Conservation (phyloP, 2,888 invertebrate species). For the Malthinus flaveolus region DNA sequence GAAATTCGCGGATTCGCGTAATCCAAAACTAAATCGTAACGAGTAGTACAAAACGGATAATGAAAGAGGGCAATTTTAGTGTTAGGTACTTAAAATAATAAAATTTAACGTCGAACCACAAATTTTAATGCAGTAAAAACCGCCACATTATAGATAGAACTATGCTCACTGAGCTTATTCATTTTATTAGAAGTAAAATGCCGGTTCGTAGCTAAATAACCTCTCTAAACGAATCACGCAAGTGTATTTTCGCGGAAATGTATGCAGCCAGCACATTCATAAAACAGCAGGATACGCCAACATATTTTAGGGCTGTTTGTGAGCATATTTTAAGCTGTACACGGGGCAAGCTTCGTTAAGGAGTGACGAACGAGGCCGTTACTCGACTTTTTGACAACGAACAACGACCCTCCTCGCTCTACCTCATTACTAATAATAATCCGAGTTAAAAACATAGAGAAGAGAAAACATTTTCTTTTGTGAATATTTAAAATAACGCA, state of each 20-base stretch:
- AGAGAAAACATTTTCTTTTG: too few species aligned
- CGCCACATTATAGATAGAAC: neutral
- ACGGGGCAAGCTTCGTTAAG: constrained; percentile 21
- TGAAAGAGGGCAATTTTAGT: too few species aligned
- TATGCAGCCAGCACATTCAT: constrained; percentile 18
- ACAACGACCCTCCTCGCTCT: constrained; percentile 5
- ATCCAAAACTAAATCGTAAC: too few species aligned
- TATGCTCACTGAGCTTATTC: neutral
- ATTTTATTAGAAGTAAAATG: constrained; percentile 4
- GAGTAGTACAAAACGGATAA: too few species aligned
- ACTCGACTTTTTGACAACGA: constrained; percentile 24
- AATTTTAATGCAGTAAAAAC: too few species aligned
- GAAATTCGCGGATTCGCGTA: too few species aligned
- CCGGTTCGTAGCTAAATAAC: constrained; percentile 6
- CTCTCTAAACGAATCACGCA: constrained; percentile 16
- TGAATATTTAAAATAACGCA: too few species aligned
- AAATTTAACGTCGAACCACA: too few species aligned
- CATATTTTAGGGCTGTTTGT: constrained; percentile 25
- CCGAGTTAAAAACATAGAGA: too few species aligned
- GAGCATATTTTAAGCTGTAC: constrained; percentile 12
- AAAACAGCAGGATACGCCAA: constrained; percentile 15
- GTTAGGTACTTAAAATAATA: too few species aligned
- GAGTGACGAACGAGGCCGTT: constrained; percentile 24
- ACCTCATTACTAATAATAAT: too few species aligned
- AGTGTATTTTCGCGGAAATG: constrained; percentile 18